Percentiles rank a stretch among this genome's conserved stretches.
These are phyloP conservation scores for Hepsetus odoe DNA, from an alignment of 2,113 vertebrate species.

Conservation along the genomic window DNA sequence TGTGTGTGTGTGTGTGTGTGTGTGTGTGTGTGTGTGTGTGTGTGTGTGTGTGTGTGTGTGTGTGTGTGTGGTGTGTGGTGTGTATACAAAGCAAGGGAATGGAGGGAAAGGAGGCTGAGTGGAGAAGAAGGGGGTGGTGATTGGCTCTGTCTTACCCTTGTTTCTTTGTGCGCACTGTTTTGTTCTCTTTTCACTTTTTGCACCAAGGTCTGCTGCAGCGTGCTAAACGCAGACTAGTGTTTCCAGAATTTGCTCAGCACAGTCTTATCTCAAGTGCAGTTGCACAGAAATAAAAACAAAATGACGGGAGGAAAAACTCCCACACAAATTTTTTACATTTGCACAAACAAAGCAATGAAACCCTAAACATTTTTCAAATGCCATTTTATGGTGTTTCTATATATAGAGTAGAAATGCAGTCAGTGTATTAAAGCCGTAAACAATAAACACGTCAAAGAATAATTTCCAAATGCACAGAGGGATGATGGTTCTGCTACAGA, in stretches of 20 bases:
- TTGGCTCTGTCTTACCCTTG: constrained; percentile 49
- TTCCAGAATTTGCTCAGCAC: constrained; percentile 27
- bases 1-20: constrained; percentile 29
- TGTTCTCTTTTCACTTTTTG: constrained; percentile 40
- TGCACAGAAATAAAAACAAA: constrained; percentile 40
- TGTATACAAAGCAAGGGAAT: constrained; percentile 38
- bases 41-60: constrained; percentile 33
- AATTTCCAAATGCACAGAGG: not conserved
- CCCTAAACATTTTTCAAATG: not conserved
- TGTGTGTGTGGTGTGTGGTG: constrained; percentile 21
- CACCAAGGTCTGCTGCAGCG: constrained; percentile 46
- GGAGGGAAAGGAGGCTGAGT: not conserved
- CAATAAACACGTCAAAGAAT: not conserved
- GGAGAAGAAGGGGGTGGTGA: constrained; percentile 36
- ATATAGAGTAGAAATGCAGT: not conserved
- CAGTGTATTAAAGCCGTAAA: not conserved
- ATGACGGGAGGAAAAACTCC: constrained; percentile 16
- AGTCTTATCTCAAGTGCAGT: constrained; percentile 35
- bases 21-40: constrained; percentile 15
- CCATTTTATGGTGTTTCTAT: not conserved
- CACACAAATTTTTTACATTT: constrained; percentile 26
- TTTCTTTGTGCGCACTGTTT: constrained; percentile 52
- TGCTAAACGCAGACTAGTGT: constrained; percentile 25
- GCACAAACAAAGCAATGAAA: constrained; percentile 11
- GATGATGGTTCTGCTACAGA: not conserved